Percentiles rank a stretch among this genome's conserved stretches.
phyloP scores from a whole-genome alignment of 2,113 vertebrate species.

The Aptenodytes forsteri region DNA sequence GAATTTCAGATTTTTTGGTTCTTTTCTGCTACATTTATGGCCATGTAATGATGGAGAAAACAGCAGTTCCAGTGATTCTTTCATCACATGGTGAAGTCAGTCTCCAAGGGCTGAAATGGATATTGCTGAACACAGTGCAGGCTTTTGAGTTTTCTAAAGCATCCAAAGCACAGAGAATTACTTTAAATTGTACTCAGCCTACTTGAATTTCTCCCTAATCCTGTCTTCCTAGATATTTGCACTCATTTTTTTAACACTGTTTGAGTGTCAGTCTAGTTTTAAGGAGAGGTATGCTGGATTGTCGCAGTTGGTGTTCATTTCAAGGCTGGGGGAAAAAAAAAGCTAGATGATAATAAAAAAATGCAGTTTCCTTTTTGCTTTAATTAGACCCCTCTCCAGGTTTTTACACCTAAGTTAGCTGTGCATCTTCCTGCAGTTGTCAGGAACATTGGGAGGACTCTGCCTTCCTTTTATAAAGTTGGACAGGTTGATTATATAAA shows the following conservation, averaged over 20 bases:
- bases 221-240: background rate
- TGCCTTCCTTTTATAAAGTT: background rate
- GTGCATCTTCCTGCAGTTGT: background rate
- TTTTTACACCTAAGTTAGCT: background rate
- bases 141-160: background rate
- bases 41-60: background rate
- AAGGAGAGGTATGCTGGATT: background rate
- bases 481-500: background rate
- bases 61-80: background rate
- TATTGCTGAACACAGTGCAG: background rate
- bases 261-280: background rate
- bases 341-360: background rate
- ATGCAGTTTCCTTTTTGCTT: background rate
- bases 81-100: background rate
- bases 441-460: background rate
- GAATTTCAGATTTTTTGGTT: background rate
- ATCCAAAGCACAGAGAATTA: background rate
- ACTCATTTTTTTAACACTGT: background rate
- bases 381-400: background rate
- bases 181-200: background rate
- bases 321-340: background rate
- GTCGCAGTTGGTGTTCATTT: background rate
- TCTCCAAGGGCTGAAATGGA: background rate
- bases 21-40: background rate
- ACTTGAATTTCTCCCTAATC: background rate